A percentile compares a stretch with the other conserved stretches of the same genome.
Evolutionary conservation across 2,113 vertebrate genomes (phyloP).

Genomic region (Dicaeum eximium): DNA sequence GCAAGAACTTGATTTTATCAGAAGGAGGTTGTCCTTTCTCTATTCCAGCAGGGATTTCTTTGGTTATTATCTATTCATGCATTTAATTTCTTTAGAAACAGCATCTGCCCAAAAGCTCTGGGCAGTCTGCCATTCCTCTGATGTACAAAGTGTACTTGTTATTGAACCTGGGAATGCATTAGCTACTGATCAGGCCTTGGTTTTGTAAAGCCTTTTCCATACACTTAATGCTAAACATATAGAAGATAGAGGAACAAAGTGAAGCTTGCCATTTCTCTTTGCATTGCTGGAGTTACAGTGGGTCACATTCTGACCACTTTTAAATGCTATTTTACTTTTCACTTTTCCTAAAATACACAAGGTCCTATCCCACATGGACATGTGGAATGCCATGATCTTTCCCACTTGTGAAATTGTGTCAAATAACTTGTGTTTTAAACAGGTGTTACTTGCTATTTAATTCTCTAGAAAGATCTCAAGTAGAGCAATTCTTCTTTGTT

Average conservation of each 20-base stretch:
- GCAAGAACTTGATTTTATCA: constrained; percentile 62
- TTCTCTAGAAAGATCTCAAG: not conserved
- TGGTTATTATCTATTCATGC: constrained; percentile 60
- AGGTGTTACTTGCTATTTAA: not conserved
- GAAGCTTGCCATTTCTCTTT: not conserved
- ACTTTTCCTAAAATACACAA: not conserved
- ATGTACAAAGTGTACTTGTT: constrained; percentile 62
- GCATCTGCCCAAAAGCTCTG: constrained; percentile 62
- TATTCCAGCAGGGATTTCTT: constrained; percentile 59
- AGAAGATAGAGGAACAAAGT: not conserved
- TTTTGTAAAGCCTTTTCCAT: constrained; percentile 18
- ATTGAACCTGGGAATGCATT: constrained; percentile 54
- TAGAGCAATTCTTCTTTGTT: not conserved
- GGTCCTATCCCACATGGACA: not conserved
- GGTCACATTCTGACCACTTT: not conserved
- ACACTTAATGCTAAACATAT: not conserved
- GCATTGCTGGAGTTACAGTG: not conserved
- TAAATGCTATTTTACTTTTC: not conserved
- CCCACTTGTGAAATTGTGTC: not conserved
- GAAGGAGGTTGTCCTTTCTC: constrained; percentile 48
- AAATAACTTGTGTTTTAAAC: not conserved
- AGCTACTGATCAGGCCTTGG: constrained; percentile 39
- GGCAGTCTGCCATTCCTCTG: constrained; percentile 54
- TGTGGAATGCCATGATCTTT: not conserved
- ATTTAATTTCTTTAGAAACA: constrained; percentile 66